Percentiles rank a stretch among this genome's conserved stretches.
Evolutionary conservation across 2,888 invertebrate species (phyloP).

Genomic region (Autographa pulchrina): DNA sequence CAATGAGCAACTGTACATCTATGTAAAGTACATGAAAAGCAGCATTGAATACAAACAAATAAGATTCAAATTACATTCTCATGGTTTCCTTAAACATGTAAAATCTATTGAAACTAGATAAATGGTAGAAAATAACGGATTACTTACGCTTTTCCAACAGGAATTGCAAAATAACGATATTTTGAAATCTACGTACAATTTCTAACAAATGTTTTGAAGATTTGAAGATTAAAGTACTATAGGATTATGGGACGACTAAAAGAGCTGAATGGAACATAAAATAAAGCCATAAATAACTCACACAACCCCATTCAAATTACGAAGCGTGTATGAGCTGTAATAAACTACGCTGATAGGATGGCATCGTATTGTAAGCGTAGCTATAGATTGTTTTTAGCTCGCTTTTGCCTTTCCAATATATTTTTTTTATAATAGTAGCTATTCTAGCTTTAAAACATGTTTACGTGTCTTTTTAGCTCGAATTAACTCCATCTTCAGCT

Average conservation of each 20-base stretch:
- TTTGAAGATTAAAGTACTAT: constrained; percentile 36
- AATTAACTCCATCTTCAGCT: too few relatives aligned
- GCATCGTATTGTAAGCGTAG: constrained; percentile 14
- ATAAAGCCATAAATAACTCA: constrained; percentile 58
- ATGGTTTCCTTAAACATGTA: neutral
- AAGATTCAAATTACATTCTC: neutral
- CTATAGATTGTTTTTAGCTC: neutral
- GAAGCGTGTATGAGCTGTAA: constrained; percentile 54
- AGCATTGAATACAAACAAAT: neutral
- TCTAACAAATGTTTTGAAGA: neutral
- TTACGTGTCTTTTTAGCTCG: too few relatives aligned
- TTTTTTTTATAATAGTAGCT: too few relatives aligned
- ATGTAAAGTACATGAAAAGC: neutral
- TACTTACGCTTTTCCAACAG: neutral
- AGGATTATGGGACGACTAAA: constrained; percentile 48
- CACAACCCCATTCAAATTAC: constrained; percentile 61
- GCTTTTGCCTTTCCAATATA: neutral
- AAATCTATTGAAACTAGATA: neutral
- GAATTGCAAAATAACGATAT: neutral
- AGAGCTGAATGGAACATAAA: constrained; percentile 47
- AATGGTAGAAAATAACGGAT: neutral
- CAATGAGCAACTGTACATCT: neutral
- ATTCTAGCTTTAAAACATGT: too few relatives aligned
- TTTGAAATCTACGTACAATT: neutral
- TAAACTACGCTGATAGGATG: constrained; percentile 42